Base-by-base conservation (phyloP, 2,888 invertebrate species). In the Elaeidobius kamerunicus region DNA sequence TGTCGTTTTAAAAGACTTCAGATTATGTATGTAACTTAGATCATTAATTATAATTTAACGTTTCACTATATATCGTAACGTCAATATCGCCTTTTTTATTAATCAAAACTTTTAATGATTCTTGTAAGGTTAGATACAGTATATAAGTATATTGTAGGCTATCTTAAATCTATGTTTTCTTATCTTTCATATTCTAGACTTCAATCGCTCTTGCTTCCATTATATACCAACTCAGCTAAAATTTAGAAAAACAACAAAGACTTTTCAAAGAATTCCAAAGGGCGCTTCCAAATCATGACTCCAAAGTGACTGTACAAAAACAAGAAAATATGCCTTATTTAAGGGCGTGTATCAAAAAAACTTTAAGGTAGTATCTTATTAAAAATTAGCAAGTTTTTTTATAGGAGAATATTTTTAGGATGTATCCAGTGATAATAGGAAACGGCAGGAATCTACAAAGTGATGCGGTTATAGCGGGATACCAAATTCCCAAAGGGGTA, bases 361-460 rank as follows among this genome's bases (percentile, higher is more conserved):
- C 87, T 1, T 72, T 88, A 63, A 78, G 88, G 85, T 85, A 67
- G 67, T 9, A n/a, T 14, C 3, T 38, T 6, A 4, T 16, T 15
- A 38, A 38, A 32, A 34, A 34, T 12, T 34, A 12, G 5, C 5
- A 34, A 5, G 14, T 34, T 6, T 23, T 23, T 23, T 23, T 6
- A 23, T 23, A 23, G 9, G 9, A 4, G 23, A 23, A 23, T 30
- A 4, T 50, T 62, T 65, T 60, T 46, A 87, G 90, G 67, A 84
- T 91, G 73, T 86, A 85, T 70, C 91, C 90, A 6, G 88, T 90
- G 12, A 87, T 88, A 58, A 81, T 88, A 65, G 90, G 89, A 30
- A 87, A 90, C 63, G 86, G 87, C 3, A 77, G 91, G 61, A 85
- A 84, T 66, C 78, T 88, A 44, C 85, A 87, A 69, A 79, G 83